phyloP scores from a whole-genome alignment of 2,888 invertebrate genomes.

The Leucania comma region DNA sequence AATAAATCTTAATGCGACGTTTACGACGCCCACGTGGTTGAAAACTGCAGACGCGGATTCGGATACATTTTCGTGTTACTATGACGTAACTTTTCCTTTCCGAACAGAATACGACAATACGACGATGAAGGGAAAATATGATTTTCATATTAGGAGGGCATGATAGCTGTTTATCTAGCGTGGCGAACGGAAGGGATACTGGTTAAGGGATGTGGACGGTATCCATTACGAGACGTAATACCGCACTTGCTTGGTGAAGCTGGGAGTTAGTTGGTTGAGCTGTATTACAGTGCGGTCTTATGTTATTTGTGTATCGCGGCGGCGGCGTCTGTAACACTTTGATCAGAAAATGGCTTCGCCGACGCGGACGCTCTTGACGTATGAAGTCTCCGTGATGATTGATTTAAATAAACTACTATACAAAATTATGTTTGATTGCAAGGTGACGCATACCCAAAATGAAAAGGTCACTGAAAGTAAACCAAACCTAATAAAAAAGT shows the following conservation, averaged over 20 bases:
- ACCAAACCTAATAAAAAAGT: too few relatives aligned
- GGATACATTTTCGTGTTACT: slow-evolving; percentile 29
- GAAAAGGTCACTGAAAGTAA: neutral
- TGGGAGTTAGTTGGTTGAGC: slow-evolving; percentile 6
- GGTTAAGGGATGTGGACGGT: slow-evolving; percentile 36
- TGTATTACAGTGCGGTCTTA: slow-evolving; percentile 13
- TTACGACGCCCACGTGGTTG: slow-evolving; percentile 34
- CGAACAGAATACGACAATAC: slow-evolving; percentile 15
- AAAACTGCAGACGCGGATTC: slow-evolving; percentile 26
- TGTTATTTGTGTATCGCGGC: slow-evolving; percentile 12
- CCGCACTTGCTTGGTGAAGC: slow-evolving; percentile 24
- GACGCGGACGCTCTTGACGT: slow-evolving; percentile 7
- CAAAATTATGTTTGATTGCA: neutral
- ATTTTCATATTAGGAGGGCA: slow-evolving; percentile 51
- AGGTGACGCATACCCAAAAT: neutral
- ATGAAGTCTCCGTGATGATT: slow-evolving; percentile 14
- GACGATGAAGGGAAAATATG: slow-evolving; percentile 39
- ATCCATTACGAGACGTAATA: slow-evolving; percentile 46
- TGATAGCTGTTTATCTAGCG: slow-evolving; percentile 52
- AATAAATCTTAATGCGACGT: slow-evolving; percentile 40
- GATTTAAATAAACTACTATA: neutral
- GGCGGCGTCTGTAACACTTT: slow-evolving; percentile 28
- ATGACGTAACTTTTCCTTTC: slow-evolving; percentile 39
- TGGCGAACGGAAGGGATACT: slow-evolving; percentile 40
- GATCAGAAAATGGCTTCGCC: slow-evolving; percentile 22